phyloP scores from a whole-genome alignment of 2,797 vertebrate genomes.

The Hydrolagus colliei region DNA sequence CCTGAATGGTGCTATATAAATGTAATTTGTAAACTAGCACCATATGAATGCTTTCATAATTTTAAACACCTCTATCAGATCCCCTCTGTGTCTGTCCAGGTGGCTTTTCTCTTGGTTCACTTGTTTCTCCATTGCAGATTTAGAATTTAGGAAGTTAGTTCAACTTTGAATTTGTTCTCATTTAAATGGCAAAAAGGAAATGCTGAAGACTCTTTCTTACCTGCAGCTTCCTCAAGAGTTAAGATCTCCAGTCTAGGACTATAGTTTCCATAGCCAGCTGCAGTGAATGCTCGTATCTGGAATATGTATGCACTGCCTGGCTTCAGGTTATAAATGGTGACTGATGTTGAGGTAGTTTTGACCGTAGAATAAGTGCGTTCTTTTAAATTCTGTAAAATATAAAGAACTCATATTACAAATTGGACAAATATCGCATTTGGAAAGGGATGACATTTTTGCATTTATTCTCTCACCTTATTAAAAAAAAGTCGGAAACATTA shows the following conservation, averaged over 20 bases:
- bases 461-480: too few species aligned
- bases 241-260: constrained; percentile 88
- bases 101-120: too few species aligned
- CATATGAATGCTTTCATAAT: too few species aligned
- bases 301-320: constrained; percentile 93
- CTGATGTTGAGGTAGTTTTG: constrained; percentile 85
- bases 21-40: too few species aligned
- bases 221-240: constrained; percentile 87
- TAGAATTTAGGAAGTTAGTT: neutral
- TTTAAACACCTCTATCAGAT: too few species aligned
- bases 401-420: constrained; percentile 31
- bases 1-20: too few species aligned
- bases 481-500: too few species aligned
- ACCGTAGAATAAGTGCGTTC: constrained; percentile 90
- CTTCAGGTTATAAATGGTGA: constrained; percentile 89
- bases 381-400: constrained; percentile 78
- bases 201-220: constrained; percentile 57
- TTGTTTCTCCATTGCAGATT: too few species aligned
- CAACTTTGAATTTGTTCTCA: neutral
- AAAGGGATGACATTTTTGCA: neutral
- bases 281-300: constrained; percentile 93
- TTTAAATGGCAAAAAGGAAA: neutral
- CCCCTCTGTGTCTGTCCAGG: too few species aligned
- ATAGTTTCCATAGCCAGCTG: constrained; percentile 87
- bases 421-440: neutral